Evolutionary conservation across 2,113 vertebrate species (phyloP).

Genomic region (Callopanchax toddi): DNA sequence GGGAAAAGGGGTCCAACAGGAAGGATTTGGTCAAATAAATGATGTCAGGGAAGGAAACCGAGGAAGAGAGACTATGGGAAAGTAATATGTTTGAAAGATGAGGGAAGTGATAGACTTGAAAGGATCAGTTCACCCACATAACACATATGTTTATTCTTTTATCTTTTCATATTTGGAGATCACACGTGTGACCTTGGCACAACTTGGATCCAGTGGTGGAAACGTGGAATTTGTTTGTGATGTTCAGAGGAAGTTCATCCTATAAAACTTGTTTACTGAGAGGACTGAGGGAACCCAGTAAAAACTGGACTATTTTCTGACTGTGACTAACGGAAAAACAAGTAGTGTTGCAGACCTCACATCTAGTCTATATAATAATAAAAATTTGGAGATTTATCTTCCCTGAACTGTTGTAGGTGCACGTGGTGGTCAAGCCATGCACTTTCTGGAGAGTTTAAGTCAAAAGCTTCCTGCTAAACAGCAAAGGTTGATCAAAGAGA

Average conservation of each 20-base stretch:
- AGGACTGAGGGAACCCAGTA: not conserved
- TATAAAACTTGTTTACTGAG: conserved; percentile 12
- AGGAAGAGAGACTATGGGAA: not conserved
- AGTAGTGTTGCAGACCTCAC: not conserved
- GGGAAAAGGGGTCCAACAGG: conserved; percentile 29
- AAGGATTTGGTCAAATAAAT: conserved; percentile 36
- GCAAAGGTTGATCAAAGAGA: too few species aligned
- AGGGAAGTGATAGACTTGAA: conserved; percentile 17
- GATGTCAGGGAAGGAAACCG: not conserved
- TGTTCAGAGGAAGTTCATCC: conserved; percentile 6
- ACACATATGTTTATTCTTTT: conserved; percentile 5
- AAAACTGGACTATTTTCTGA: not conserved
- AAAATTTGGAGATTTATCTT: not conserved
- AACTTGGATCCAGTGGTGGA: conserved; percentile 1
- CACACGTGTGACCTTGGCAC: not conserved
- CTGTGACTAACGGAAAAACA: not conserved
- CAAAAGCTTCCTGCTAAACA: too few species aligned
- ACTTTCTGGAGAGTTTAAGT: too few species aligned
- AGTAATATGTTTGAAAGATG: conserved; percentile 24
- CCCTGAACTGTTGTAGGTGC: too few species aligned
- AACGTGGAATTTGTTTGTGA: conserved; percentile 21
- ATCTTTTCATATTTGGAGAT: conserved; percentile 28
- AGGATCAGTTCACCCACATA: conserved; percentile 20
- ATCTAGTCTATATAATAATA: not conserved
- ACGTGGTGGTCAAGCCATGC: too few species aligned